phyloP scores from a whole-genome alignment of 2,113 vertebrate species.

The Mustelus asterias region DNA sequence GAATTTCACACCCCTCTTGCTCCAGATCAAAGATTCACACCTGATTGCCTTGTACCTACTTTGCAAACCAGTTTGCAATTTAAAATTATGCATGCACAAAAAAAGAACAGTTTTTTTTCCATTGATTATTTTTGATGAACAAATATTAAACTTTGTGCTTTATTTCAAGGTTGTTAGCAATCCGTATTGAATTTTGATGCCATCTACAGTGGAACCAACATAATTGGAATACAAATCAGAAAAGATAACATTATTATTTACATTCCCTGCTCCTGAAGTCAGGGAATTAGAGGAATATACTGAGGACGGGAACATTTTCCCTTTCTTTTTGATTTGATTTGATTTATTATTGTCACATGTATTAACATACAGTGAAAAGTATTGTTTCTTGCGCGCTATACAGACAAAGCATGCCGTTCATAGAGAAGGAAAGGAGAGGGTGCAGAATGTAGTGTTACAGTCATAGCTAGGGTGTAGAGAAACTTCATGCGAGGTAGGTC shows the following conservation, averaged over 20 bases:
- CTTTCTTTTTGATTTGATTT: too few relatives aligned
- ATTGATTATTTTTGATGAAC: slow-evolving; percentile 3
- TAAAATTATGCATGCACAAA: not conserved
- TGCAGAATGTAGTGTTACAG: too few relatives aligned
- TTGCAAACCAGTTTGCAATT: not conserved
- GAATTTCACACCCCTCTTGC: slow-evolving; percentile 12
- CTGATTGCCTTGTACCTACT: not conserved
- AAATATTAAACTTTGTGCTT: slow-evolving; percentile 2
- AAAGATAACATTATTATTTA: not conserved
- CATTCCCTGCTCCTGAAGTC: not conserved
- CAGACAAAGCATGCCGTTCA: too few relatives aligned
- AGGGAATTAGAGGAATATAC: not conserved
- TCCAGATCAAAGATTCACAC: not conserved
- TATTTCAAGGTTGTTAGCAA: not conserved
- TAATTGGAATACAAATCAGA: not conserved
- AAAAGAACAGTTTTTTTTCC: not conserved
- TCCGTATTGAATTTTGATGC: not conserved
- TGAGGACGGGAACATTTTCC: not conserved
- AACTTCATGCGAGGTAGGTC: too few relatives aligned
- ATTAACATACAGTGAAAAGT: too few relatives aligned
- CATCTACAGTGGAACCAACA: not conserved
- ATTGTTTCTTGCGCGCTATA: too few relatives aligned
- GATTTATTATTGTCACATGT: too few relatives aligned
- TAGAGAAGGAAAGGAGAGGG: too few relatives aligned
- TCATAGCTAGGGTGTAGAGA: too few relatives aligned